These are phyloP conservation scores for Crotalus helleri DNA, from an alignment of 2,113 vertebrate genomes.

Conservation along the genomic window DNA sequence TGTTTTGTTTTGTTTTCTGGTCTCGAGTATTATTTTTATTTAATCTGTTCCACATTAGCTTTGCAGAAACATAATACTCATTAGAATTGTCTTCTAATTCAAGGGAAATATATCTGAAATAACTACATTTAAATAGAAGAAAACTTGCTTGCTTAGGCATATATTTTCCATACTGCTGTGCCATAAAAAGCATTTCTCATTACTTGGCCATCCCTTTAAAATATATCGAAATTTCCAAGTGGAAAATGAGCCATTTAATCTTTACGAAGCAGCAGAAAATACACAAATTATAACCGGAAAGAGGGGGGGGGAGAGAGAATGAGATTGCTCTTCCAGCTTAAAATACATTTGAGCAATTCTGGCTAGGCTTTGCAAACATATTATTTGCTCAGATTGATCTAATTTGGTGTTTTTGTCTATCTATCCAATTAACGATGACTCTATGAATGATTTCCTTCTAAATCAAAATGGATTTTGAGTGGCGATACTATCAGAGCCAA, in stretches of 20 bases:
- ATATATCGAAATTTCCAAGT: neutral
- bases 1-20: neutral
- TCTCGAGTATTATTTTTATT: slow-evolving; percentile 10
- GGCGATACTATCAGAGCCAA: neutral
- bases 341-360: neutral
- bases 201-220: slow-evolving; percentile 5
- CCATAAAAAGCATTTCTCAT: slow-evolving; percentile 8
- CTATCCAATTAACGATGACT: neutral
- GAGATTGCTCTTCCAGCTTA: neutral
- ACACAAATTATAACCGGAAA: neutral
- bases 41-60: neutral
- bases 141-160: slow-evolving; percentile 13
- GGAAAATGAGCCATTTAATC: slow-evolving; percentile 14
- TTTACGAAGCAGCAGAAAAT: slow-evolving; percentile 5
- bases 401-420: neutral
- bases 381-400: neutral
- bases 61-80: slow-evolving; percentile 5
- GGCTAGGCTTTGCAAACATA: neutral
- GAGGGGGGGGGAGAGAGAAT: neutral
- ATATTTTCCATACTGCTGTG: neutral
- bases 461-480: neutral
- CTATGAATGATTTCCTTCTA: neutral
- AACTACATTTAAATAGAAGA: neutral
- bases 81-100: neutral
- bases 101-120: neutral